Percentiles rank a stretch among this genome's conserved stretches.
phyloP scores from a whole-genome alignment of 2,113 vertebrate genomes.

The Piliocolobus tephrosceles region DNA sequence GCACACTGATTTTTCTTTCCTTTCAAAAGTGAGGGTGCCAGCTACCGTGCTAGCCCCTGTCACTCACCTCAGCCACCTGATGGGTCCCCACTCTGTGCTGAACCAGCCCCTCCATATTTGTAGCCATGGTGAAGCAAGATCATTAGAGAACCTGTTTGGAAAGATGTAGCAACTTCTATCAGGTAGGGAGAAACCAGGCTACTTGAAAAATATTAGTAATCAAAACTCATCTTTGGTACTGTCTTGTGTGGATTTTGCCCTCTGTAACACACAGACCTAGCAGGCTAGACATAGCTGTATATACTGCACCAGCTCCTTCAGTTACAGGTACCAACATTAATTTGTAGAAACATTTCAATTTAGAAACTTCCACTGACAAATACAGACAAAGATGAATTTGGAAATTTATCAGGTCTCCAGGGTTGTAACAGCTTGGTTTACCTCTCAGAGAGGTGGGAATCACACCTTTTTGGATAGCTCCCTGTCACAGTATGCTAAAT shows the following conservation, averaged over 20 bases:
- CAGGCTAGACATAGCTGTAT: background rate
- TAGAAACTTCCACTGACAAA: conserved; percentile 14
- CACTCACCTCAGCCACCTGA: conserved; percentile 93
- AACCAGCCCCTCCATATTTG: conserved; percentile 92
- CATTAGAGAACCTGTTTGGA: conserved; percentile 93
- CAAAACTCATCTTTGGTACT: conserved; percentile 54
- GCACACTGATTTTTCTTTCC: conserved; percentile 48
- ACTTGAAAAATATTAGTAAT: conserved; percentile 68
- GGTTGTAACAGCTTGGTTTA: background rate
- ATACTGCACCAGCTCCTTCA: background rate
- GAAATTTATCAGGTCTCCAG: background rate
- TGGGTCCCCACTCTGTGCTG: conserved; percentile 93
- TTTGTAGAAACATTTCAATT: conserved; percentile 2
- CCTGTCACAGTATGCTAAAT: background rate
- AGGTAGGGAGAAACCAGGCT: conserved; percentile 76
- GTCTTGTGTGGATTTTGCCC: background rate
- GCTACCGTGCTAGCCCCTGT: conserved; percentile 76
- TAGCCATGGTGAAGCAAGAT: conserved; percentile 92
- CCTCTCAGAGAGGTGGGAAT: conserved; percentile 7
- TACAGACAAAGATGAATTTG: conserved; percentile 32
- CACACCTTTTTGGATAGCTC: conserved; percentile 9
- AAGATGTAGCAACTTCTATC: conserved; percentile 87
- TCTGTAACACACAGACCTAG: conserved; percentile 4
- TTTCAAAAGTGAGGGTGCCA: conserved; percentile 72
- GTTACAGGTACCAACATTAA: conserved; percentile 46